A percentile compares a stretch with the other conserved stretches of the same genome.
Conservation (phyloP, 2,113 vertebrate species). For the Ptychochromis oligacanthus region DNA sequence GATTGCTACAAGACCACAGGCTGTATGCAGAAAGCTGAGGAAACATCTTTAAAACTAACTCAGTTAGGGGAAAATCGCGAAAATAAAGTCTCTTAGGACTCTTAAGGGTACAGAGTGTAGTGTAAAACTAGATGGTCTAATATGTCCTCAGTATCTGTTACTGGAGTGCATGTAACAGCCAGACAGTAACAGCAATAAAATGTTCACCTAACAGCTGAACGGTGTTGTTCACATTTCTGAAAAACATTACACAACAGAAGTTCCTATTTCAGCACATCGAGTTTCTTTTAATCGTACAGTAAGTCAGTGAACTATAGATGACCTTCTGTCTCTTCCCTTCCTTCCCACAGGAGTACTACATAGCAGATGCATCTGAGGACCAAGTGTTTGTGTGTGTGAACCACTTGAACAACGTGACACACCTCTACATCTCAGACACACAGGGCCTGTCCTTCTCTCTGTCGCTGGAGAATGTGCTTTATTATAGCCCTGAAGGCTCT, state of each 20-base stretch:
- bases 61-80: too few relatives aligned
- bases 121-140: neutral
- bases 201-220: neutral
- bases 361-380: constrained; percentile 94
- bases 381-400: constrained; percentile 98
- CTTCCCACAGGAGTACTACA: constrained; percentile 89
- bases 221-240: neutral
- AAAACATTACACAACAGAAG: neutral
- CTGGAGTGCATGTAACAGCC: rapidly evolving
- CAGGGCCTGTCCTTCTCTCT: constrained; percentile 94
- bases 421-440: constrained; percentile 96
- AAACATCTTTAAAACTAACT: neutral
- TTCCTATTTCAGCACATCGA: neutral
- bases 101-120: too few relatives aligned
- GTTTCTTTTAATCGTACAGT: neutral
- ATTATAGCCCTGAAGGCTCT: constrained; percentile 91
- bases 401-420: constrained; percentile 91
- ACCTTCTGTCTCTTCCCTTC: neutral
- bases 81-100: neutral
- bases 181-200: neutral
- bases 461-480: constrained; percentile 92
- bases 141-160: neutral
- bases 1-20: neutral
- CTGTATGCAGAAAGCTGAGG: neutral
- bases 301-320: neutral